Evolutionary conservation across 2,113 vertebrate genomes (phyloP).

Genomic region (Numida meleagris): DNA sequence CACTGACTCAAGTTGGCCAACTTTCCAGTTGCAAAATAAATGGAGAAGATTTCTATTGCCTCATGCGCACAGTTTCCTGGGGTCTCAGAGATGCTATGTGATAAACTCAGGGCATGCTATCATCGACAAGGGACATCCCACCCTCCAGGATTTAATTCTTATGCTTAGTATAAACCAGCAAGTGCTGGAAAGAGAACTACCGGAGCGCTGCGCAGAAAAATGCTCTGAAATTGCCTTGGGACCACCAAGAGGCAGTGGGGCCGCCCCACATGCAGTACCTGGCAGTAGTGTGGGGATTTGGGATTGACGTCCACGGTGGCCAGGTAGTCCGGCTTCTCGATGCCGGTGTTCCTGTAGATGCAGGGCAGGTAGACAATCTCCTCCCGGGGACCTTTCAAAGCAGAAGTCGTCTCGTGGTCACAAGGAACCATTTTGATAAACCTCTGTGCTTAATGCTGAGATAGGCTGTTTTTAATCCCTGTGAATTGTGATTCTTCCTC

Average conservation of each 20-base stretch:
- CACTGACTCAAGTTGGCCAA: not conserved
- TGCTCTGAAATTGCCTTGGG: not conserved
- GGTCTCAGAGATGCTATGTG: not conserved
- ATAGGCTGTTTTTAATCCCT: not conserved
- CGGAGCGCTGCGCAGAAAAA: not conserved
- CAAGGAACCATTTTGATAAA: not conserved
- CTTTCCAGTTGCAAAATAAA: not conserved
- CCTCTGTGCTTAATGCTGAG: not conserved
- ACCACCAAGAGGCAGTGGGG: not conserved
- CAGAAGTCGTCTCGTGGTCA: not conserved
- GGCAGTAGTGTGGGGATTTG: conserved; percentile 81
- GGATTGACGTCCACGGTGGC: conserved; percentile 92
- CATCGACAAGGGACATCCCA: not conserved
- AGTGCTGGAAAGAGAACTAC: not conserved
- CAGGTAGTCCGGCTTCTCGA: conserved; percentile 87
- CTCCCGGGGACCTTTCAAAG: conserved; percentile 84
- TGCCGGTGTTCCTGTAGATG: conserved; percentile 87
- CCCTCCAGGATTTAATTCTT: not conserved
- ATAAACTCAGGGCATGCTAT: not conserved
- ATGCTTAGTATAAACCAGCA: not conserved
- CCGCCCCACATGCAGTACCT: conserved; percentile 73
- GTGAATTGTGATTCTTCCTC: not conserved
- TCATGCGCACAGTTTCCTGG: not conserved
- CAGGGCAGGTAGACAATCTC: conserved; percentile 92
- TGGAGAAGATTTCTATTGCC: not conserved